A percentile compares a stretch with the other conserved stretches of the same genome.
Evolutionary conservation across 2,113 vertebrate genomes (phyloP).

Genomic region (Nansenia antarctica): DNA sequence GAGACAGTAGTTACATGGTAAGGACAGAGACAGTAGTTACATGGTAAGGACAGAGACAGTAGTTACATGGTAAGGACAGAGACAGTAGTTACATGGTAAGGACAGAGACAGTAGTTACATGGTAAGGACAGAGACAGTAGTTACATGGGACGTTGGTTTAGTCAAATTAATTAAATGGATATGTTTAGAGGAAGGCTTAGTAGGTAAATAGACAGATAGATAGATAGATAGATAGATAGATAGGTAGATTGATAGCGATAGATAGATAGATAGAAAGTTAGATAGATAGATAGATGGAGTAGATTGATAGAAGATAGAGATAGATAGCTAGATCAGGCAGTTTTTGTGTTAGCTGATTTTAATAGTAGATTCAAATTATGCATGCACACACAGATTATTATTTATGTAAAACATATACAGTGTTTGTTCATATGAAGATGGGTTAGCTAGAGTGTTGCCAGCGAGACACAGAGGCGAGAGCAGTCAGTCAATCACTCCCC

Average conservation of each 20-base stretch:
- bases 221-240: slow-evolving; percentile 32
- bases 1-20: no score
- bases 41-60: no score
- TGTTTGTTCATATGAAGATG: not conserved
- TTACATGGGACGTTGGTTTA: no score
- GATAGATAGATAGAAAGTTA: slow-evolving; percentile 4
- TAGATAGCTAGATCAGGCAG: not conserved
- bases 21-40: no score
- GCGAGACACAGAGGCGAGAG: slow-evolving; percentile 12
- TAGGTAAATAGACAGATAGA: no score
- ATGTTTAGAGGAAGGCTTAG: no score
- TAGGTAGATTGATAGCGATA: slow-evolving; percentile 15
- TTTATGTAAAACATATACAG: slow-evolving; percentile 25
- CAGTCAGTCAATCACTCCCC: slow-evolving; percentile 25
- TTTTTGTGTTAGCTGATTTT: not conserved
- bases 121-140: no score
- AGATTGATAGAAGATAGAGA: not conserved
- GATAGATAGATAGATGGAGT: slow-evolving; percentile 16
- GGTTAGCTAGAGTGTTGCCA: not conserved
- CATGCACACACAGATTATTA: not conserved
- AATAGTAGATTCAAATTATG: not conserved
- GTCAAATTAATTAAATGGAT: no score
- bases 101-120: no score
- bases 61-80: no score
- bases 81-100: no score